A percentile compares a stretch with the other conserved stretches of the same genome.
These are phyloP conservation scores for Kradibia gibbosae DNA, from an alignment of 1,140 invertebrate genomes.

Conservation along the genomic window DNA sequence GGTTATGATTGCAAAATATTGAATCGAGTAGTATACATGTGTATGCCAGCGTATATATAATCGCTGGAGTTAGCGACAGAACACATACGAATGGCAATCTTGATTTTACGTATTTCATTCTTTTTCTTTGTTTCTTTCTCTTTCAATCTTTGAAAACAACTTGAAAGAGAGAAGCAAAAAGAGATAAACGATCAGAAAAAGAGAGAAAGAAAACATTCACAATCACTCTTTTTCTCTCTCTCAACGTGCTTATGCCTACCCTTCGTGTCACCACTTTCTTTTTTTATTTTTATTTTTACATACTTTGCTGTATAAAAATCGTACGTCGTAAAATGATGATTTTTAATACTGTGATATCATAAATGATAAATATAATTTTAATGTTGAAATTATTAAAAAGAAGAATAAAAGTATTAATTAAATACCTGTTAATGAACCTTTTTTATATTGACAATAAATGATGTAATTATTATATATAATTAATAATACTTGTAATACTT, in stretches of 20 bases:
- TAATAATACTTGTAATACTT: not conserved
- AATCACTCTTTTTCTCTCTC: not conserved
- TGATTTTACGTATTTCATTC: slow-evolving; percentile 15
- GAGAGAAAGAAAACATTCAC: not conserved
- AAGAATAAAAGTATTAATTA: not conserved
- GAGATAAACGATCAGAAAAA: too few species aligned
- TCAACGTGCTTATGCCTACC: not conserved
- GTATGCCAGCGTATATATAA: not conserved
- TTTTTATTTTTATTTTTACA: not conserved
- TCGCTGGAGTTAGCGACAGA: not conserved
- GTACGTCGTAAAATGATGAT: not conserved
- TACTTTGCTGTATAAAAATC: not conserved
- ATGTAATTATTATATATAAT: not conserved
- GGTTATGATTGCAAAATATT: slow-evolving; percentile 18
- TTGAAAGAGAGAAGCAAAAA: not conserved
- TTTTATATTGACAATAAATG: not conserved
- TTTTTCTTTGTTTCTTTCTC: slow-evolving; percentile 17
- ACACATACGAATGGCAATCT: slow-evolving; percentile 1
- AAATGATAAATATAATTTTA: not conserved
- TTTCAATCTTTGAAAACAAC: slow-evolving; percentile 15
- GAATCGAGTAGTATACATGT: slow-evolving; percentile 1
- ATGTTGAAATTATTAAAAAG: slow-evolving; percentile 1
- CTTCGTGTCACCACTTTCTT: not conserved
- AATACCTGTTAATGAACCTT: slow-evolving; percentile 9
- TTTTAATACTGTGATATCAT: not conserved